These are phyloP conservation scores for Hydrotaea diabolus DNA, from an alignment of 2,888 invertebrate species.

Conservation along the genomic window DNA sequence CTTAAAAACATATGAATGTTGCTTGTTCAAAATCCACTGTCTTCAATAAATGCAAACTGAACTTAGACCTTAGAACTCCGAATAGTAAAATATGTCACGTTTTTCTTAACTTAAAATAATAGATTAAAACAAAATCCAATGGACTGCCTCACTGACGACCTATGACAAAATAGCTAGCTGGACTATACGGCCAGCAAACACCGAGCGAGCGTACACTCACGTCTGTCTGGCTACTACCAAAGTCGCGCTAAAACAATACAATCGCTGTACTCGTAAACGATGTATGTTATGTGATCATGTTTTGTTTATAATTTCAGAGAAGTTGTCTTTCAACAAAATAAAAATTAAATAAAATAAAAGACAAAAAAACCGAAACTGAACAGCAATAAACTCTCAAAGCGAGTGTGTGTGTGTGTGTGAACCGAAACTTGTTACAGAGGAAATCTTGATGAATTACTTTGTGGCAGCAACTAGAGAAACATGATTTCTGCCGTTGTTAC, in stretches of 20 bases:
- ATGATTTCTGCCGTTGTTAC: conserved; percentile 31
- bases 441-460: conserved; percentile 68
- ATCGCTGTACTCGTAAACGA: neutral
- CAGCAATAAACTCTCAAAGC: conserved; percentile 19
- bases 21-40: too few species aligned
- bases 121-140: too few species aligned
- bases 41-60: too few species aligned
- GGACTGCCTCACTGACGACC: too few species aligned
- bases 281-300: conserved; percentile 19
- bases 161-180: neutral
- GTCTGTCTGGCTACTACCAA: neutral
- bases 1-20: too few species aligned
- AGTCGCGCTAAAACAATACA: neutral
- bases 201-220: neutral
- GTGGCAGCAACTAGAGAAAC: conserved; percentile 44
- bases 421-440: conserved; percentile 67
- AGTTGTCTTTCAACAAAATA: conserved; percentile 32
- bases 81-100: too few species aligned
- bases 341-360: conserved; percentile 24
- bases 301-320: neutral
- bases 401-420: conserved; percentile 54
- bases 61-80: too few species aligned
- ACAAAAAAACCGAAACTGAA: neutral
- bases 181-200: neutral
- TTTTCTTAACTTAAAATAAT: too few species aligned